Base-by-base conservation (phyloP, 2,888 invertebrate genomes). In the Stenolophus ochropezus region DNA sequence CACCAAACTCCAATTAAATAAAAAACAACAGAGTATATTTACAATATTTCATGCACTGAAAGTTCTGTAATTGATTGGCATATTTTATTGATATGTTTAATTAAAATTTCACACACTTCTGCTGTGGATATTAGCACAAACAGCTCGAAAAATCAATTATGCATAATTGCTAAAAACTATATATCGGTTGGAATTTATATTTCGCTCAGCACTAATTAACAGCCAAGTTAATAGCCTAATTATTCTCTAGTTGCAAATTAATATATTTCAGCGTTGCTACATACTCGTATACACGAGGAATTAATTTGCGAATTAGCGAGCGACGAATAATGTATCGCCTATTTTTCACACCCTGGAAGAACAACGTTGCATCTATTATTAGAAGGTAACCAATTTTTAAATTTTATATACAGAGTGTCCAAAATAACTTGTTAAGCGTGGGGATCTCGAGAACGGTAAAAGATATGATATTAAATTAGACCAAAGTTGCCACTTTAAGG, bases 41-140 rank as follows among this genome's bases (percentile, higher is more conserved):
- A 42, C 6, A 42, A 42, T 0, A 1, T 42, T 11, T 4, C 14
- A n/a, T n/a, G n/a, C n/a, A n/a, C n/a, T n/a, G n/a, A n/a, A n/a
- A n/a, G n/a, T n/a, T 4, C n/a, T n/a, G 8, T 25, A 27, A 25
- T 25, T 65, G 65, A 69, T 69, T 69, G 33, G 20, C 33, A 33
- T 6, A 33, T 69, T 33, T 33, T 69, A 69, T 33, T 69, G 65
- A 69, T 8, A 11, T 16, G 27, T 20, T 69, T 33, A 27, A 69
- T 69, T 69, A 69, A 69, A 69, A 69, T 69, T 23, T 69, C 18
- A 33, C 65, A 69, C 65, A 69, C 33, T 33, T 69, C 33, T 69
- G 18, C 6, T 33, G 33, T 69, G 4, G 65, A 23, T 25, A 61
- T 61, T 61, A 61, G 23, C 58, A 58, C 58, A 58, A 58, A 58